Conservation (phyloP, 2,888 invertebrate genomes). For the Lycophotia porphyrea region DNA sequence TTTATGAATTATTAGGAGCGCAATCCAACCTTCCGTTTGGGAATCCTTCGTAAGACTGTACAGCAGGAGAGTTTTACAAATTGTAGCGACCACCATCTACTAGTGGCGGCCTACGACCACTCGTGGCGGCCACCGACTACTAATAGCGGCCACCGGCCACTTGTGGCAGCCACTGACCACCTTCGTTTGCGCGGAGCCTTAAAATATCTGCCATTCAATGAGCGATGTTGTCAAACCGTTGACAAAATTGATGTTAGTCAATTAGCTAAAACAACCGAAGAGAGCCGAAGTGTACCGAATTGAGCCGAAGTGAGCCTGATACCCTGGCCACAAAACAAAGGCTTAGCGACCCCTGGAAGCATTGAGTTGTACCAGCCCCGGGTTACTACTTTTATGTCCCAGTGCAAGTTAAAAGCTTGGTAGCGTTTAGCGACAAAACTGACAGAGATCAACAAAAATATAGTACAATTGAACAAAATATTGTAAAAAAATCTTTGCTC, state of each 20-base stretch:
- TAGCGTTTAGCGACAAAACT: background rate
- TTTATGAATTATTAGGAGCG: too few species aligned
- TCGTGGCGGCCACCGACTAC: too few species aligned
- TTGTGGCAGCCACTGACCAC: too few species aligned
- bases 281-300: slow-evolving; percentile 32
- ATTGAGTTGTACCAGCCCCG: slow-evolving; percentile 77
- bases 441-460: background rate
- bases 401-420: slow-evolving; percentile 59
- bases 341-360: slow-evolving; percentile 73
- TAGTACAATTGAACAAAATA: background rate
- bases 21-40: too few species aligned
- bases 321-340: slow-evolving; percentile 75
- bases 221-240: slow-evolving; percentile 20
- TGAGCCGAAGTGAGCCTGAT: slow-evolving; percentile 31
- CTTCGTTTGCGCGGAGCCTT: too few species aligned
- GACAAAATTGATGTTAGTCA: slow-evolving; percentile 62
- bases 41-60: too few species aligned
- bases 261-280: slow-evolving; percentile 57
- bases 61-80: too few species aligned
- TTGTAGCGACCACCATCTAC: too few species aligned
- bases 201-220: background rate
- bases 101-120: too few species aligned
- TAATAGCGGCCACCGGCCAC: too few species aligned
- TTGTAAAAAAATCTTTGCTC: background rate
- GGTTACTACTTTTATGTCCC: slow-evolving; percentile 11